A percentile compares a stretch with the other conserved stretches of the same genome.
These are phyloP conservation scores for Melanotus villosus DNA, from an alignment of 2,888 invertebrate genomes.

Conservation along the genomic window DNA sequence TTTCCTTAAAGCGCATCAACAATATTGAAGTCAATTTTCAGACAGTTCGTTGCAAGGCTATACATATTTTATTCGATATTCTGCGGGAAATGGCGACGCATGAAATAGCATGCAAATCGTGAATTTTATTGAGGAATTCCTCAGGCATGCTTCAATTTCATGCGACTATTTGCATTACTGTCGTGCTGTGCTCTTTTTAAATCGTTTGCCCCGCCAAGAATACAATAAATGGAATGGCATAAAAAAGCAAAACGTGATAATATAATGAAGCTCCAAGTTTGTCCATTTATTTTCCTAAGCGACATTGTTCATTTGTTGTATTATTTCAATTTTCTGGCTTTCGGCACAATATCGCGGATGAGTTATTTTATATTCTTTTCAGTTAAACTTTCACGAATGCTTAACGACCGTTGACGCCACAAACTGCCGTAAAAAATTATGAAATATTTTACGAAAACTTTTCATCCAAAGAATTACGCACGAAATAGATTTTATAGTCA, in stretches of 20 bases:
- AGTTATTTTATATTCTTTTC: background rate
- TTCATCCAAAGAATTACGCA: no score
- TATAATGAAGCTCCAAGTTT: conserved; percentile 18
- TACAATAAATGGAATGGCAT: background rate
- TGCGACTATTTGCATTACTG: conserved; percentile 7
- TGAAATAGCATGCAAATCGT: conserved; percentile 10
- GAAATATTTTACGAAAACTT: no score
- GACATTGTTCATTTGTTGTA: conserved; percentile 11
- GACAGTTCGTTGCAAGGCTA: conserved; percentile 4
- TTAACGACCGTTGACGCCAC: background rate
- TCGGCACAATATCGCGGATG: background rate
- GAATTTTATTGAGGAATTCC: conserved; percentile 3
- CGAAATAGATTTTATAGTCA: no score
- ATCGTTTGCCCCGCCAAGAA: background rate
- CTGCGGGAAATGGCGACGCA: conserved; percentile 1
- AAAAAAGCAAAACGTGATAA: background rate
- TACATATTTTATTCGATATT: conserved; percentile 15
- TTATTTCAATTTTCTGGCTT: conserved; percentile 20
- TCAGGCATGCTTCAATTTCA: conserved; percentile 6
- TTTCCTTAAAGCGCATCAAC: background rate
- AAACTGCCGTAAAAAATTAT: no score
- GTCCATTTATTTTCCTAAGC: conserved; percentile 13
- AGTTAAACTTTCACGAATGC: background rate
- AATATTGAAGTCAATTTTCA: conserved; percentile 6
- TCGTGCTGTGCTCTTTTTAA: conserved; percentile 3